These are phyloP conservation scores for Ailurus styani DNA, from an alignment of 2,113 vertebrate species.

Conservation along the genomic window DNA sequence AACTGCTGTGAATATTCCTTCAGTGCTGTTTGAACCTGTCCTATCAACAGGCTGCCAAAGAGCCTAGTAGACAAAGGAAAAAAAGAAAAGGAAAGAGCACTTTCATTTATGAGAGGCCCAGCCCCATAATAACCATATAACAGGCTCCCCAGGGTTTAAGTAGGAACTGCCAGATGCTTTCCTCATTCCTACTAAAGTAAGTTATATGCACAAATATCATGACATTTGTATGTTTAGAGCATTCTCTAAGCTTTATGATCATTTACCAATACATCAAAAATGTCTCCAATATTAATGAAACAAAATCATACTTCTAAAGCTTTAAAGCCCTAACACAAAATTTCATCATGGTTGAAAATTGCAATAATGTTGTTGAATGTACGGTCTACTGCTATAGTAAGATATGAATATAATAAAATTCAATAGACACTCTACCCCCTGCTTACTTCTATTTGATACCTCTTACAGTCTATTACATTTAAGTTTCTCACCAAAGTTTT, in stretches of 20 bases:
- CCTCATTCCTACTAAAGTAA: not conserved
- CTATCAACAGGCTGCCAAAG: not conserved
- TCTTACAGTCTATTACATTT: not conserved
- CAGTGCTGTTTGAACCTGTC: not conserved
- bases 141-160: not conserved
- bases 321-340: conserved; percentile 26
- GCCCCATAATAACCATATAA: not conserved
- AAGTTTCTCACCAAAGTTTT: not conserved
- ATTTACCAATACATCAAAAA: conserved; percentile 2
- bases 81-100: not conserved
- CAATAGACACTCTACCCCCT: not conserved
- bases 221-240: not conserved
- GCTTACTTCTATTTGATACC: not conserved
- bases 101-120: not conserved
- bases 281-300: conserved; percentile 29
- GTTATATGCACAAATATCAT: not conserved
- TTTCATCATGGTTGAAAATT: not conserved
- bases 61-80: not conserved
- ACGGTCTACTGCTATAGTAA: not conserved
- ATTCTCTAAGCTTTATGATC: conserved; percentile 13
- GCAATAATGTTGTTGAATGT: not conserved
- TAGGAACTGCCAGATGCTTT: not conserved
- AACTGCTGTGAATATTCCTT: not conserved
- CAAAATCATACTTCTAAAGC: not conserved
- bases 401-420: not conserved